Conservation (phyloP, 1,140 invertebrate genomes). For the Forficula auricularia region DNA sequence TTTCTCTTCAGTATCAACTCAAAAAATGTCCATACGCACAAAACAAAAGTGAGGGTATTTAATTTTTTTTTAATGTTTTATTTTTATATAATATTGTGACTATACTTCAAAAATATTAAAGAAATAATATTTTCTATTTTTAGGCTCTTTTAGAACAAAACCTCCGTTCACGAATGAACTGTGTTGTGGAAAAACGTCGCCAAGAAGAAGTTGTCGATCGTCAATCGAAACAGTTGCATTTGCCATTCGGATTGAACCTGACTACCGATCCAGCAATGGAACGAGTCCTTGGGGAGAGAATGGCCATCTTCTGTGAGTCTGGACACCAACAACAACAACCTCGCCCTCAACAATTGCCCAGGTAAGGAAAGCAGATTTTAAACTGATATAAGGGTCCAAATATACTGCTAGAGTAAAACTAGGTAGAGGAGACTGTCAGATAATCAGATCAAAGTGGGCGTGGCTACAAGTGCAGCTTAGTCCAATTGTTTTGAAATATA, state of each 20-base stretch:
- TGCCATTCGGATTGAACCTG: constrained; percentile 49
- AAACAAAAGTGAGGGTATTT: no score
- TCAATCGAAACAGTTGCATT: constrained; percentile 40
- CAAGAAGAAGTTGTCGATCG: constrained; percentile 64
- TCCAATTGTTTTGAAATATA: constrained; percentile 3
- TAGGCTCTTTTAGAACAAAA: constrained; percentile 51
- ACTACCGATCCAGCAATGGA: constrained; percentile 52
- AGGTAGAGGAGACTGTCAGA: neutral
- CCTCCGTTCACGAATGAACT: constrained; percentile 64
- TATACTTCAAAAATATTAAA: no score
- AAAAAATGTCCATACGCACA: no score
- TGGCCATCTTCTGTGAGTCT: constrained; percentile 71
- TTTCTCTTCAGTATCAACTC: no score
- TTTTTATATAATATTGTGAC: no score
- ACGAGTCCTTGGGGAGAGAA: constrained; percentile 59
- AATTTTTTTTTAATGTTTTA: no score
- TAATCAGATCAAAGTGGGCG: no score
- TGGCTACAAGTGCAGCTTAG: no score
- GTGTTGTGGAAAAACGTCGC: constrained; percentile 65
- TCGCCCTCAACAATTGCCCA: neutral
- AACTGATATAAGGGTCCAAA: neutral
- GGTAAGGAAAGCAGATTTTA: neutral
- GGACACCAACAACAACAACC: constrained; percentile 23
- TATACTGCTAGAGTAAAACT: neutral
- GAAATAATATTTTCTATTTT: constrained; percentile 20